These are phyloP conservation scores for Arctopsyche grandis DNA, from an alignment of 1,140 invertebrate species.

Conservation along the genomic window DNA sequence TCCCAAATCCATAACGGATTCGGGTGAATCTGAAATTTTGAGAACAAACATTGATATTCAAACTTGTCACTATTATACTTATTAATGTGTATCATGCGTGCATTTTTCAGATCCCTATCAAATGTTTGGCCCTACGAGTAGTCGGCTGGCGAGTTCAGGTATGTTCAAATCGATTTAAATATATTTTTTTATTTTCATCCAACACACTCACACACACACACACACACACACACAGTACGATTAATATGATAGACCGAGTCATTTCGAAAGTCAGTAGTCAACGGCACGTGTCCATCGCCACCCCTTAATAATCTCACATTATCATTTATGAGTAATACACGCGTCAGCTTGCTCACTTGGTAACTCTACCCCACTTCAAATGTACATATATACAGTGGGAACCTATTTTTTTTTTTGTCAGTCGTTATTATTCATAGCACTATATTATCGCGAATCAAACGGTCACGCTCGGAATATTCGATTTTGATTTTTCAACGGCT, in stretches of 20 bases:
- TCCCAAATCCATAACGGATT: too few relatives aligned
- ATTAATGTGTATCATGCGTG: not conserved
- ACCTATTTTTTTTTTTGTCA: not conserved
- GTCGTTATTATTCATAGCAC: not conserved
- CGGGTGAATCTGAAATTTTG: too few relatives aligned
- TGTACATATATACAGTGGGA: not conserved
- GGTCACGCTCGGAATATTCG: too few relatives aligned
- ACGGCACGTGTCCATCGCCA: not conserved
- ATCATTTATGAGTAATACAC: conserved; percentile 39
- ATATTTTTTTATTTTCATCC: conserved; percentile 22
- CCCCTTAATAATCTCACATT: conserved; percentile 17
- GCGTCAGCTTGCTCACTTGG: not conserved
- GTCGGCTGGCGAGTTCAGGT: conserved; percentile 92
- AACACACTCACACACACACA: not conserved
- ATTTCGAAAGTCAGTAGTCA: conserved; percentile 1
- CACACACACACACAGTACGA: not conserved
- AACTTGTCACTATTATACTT: too few relatives aligned
- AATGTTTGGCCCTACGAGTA: conserved; percentile 95
- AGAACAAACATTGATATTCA: too few relatives aligned
- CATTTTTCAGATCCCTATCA: conserved; percentile 90
- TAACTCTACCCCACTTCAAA: not conserved
- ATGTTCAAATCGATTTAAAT: conserved; percentile 56
- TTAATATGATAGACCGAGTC: not conserved
- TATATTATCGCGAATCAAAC: not conserved
- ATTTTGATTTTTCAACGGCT: too few relatives aligned